Base-by-base conservation (phyloP, 2,113 vertebrate genomes). In the Herpetotheres cachinnans region DNA sequence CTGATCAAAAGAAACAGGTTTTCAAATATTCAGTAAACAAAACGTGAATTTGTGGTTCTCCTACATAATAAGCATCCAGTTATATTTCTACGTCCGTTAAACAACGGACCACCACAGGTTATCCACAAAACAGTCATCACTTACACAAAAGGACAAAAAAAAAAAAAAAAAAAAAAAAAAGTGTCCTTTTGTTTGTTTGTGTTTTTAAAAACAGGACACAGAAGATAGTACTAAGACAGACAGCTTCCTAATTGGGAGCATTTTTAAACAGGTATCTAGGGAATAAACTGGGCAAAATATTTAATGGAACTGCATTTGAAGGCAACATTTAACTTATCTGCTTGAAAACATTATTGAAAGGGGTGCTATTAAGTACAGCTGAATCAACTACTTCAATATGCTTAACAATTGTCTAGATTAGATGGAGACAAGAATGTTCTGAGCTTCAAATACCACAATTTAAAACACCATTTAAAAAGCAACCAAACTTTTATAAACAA, bases 361-460 rank as follows among this genome's bases (percentile, higher is more conserved):
- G 13, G 7, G 3, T 47, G 26, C 12, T 71, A 26, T 36, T 26
- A 81, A 66, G 50, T 44, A 82, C 82, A 91, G 58, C n/a, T 47
- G 10, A 85, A 72, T 66, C 34, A 80, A 55, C 30, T 71, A 40
- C 7, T 84, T 71, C 10, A 69, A 69, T 13, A 56, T 21, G 49
- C 29, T 82, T 71, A 5, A 63, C 89, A 82, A 27, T 7, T 30
- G 3, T 52, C 49, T 66, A 58, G 40, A 62, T n/a, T 66, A 93
- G 55, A 84, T 65, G 52, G 54, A 94, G 74, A n/a, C 49, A 65
- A 55, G 67, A 89, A 82, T 7, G 3, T 80, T 85, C 46, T 59
- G 86, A 94, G 66, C 47, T 86, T 77, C 95, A 88, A 94, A 97
- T 44, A 91, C 36, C 83, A 94, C 59, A 91, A 82, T 83, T 91